phyloP scores from a whole-genome alignment of 2,797 vertebrate species.

The Arctocebus calabarensis region DNA sequence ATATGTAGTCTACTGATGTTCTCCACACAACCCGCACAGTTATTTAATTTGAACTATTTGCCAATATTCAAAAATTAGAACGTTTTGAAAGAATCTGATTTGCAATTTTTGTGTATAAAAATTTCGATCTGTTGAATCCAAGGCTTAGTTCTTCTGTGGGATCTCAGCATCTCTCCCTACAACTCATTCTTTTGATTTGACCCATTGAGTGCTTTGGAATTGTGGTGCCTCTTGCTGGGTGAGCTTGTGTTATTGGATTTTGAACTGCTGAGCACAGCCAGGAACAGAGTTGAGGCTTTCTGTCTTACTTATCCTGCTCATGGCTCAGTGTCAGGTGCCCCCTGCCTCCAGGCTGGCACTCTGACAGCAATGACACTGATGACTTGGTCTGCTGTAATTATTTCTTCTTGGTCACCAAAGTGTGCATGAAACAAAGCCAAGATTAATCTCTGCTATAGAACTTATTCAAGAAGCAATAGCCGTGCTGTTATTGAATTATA shows the following conservation, averaged over 20 bases:
- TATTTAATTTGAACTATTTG: not conserved
- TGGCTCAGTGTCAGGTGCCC: slow-evolving; percentile 32
- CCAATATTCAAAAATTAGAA: not conserved
- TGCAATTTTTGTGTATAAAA: not conserved
- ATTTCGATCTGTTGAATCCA: not conserved
- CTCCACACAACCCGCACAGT: not conserved
- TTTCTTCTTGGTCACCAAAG: slow-evolving; percentile 52
- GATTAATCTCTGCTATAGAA: slow-evolving; percentile 65
- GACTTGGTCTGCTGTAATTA: slow-evolving; percentile 51
- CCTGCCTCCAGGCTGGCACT: not conserved
- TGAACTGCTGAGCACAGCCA: not conserved
- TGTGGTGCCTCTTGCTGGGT: not conserved
- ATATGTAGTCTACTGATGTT: not conserved
- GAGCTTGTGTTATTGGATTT: slow-evolving; percentile 26
- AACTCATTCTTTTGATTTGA: not conserved
- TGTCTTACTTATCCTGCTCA: slow-evolving; percentile 1
- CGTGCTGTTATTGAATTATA: slow-evolving; percentile 63
- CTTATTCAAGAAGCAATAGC: slow-evolving; percentile 59
- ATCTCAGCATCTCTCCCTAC: not conserved
- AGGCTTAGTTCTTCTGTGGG: not conserved
- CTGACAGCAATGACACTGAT: slow-evolving; percentile 38
- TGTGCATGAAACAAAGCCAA: slow-evolving; percentile 60
- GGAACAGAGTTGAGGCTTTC: slow-evolving; percentile 17
- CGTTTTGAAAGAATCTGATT: not conserved
- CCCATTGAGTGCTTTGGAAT: not conserved